phyloP scores from a whole-genome alignment of 2,888 invertebrate genomes.

The Protodeltote pygarga region DNA sequence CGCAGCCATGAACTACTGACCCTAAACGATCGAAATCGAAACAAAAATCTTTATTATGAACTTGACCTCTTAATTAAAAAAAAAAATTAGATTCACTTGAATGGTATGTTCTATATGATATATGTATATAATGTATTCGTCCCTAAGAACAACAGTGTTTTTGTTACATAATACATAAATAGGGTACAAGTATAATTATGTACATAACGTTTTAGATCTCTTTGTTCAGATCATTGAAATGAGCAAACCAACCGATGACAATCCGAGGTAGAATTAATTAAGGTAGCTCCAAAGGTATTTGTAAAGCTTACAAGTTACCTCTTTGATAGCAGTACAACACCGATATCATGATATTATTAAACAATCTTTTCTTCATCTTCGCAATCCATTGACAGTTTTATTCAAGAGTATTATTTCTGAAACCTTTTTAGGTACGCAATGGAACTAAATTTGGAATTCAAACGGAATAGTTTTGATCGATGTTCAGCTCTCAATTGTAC shows the following conservation, averaged over 20 bases:
- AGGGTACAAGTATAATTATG: not conserved
- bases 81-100: too few relatives aligned
- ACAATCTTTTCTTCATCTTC: too few relatives aligned
- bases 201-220: not conserved
- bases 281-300: not conserved
- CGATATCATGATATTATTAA: not conserved
- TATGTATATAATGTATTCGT: too few relatives aligned
- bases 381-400: not conserved
- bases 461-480: not conserved
- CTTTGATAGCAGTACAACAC: not conserved
- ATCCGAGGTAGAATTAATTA: constrained; percentile 1
- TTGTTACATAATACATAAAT: too few relatives aligned
- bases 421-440: not conserved
- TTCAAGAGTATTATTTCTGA: not conserved
- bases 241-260: not conserved
- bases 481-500: not conserved
- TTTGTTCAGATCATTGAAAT: not conserved
- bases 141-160: too few relatives aligned
- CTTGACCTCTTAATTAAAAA: too few relatives aligned
- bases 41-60: too few relatives aligned
- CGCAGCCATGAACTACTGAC: too few relatives aligned
- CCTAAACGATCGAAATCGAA: too few relatives aligned
- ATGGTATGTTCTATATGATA: too few relatives aligned
- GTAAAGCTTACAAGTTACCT: constrained; percentile 1
- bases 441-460: not conserved